Base-by-base conservation (phyloP, 2,113 vertebrate species). In the Apodemus sylvaticus region DNA sequence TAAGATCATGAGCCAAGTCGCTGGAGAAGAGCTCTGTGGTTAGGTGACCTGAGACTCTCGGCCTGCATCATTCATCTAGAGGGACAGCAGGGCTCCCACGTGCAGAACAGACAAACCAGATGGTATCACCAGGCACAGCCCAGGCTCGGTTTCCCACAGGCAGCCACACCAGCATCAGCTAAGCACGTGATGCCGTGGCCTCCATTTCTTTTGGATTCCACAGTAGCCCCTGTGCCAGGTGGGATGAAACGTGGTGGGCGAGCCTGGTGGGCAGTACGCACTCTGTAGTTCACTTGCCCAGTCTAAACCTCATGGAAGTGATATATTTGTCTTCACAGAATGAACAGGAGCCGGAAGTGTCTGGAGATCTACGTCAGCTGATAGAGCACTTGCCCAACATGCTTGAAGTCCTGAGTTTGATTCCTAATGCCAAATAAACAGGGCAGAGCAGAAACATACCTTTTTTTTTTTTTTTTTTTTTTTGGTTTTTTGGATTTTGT, bases 131-230 rank as follows among this genome's bases (percentile, higher is more conserved):
- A 0, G 31, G 22, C 86, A n/a, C n/a, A 51, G 77, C 36, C 78
- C 62, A 31, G 85, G 58, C 42, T 92, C 62, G 16, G 42, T 34
- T 29, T 5, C 26, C 0, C 7, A 42, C 7, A 39, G 9, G 22
- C 77, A 22, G 29, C 76, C 7, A 6, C 5, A 26, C 85, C 86
- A 51, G 48, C 85, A 45, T 26, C 34, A 89, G 31, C 51, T 76
- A 55, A 0, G 29, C n/a, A 7, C 0, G 1, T 42, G 36, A 31
- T 19, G 17, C 34, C 0, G 14, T 0, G 1, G 42, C 73, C 20
- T 70, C 36, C 0, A 0, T 8, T 64, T 64, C 88, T 77, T 31
- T 71, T 2, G 76, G 60, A 22, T 39, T 42, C 3, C 83, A n/a
- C 34, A 7, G 26, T 6, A 10, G 70, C 58, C 7, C 7, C 31